Percentiles rank a stretch among this genome's conserved stretches.
Evolutionary conservation across 2,113 vertebrate genomes (phyloP).

Genomic region (Thalassoma bifasciatum): DNA sequence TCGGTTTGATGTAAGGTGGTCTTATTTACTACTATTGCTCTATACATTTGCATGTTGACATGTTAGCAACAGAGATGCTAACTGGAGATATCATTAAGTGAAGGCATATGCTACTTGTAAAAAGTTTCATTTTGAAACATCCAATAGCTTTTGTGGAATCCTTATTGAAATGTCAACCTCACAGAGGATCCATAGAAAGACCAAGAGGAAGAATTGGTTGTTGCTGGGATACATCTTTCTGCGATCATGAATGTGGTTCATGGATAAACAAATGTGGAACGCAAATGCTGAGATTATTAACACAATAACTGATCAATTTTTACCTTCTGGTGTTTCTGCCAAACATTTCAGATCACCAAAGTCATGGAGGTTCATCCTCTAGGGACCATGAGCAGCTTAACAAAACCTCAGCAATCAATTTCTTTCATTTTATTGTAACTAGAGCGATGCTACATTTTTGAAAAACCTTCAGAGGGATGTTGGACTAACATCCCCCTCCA

Average conservation of each 20-base stretch:
- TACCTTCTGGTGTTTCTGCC: not conserved
- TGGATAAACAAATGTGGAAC: not conserved
- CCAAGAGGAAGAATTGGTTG: not conserved
- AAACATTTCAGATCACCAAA: not conserved
- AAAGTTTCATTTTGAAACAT: not conserved
- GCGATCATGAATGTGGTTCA: not conserved
- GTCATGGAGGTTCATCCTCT: not conserved
- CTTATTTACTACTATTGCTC: no score
- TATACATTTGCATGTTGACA: no score
- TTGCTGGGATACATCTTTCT: not conserved
- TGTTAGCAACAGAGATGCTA: not conserved
- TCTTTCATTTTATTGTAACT: slow-evolving; percentile 14
- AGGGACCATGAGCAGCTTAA: not conserved
- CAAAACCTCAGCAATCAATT: not conserved
- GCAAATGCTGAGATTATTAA: not conserved
- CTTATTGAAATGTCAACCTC: not conserved
- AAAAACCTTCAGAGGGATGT: slow-evolving; percentile 35
- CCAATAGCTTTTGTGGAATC: not conserved
- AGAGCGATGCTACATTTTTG: slow-evolving; percentile 29
- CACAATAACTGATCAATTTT: not conserved
- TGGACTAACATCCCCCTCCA: slow-evolving; percentile 46
- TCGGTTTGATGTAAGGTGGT: no score
- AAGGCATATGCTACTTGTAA: not conserved
- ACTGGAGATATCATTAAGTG: not conserved
- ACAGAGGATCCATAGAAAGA: not conserved